Evolutionary conservation across 2,888 invertebrate genomes (phyloP).

Genomic region (Trachelus troglodyta): DNA sequence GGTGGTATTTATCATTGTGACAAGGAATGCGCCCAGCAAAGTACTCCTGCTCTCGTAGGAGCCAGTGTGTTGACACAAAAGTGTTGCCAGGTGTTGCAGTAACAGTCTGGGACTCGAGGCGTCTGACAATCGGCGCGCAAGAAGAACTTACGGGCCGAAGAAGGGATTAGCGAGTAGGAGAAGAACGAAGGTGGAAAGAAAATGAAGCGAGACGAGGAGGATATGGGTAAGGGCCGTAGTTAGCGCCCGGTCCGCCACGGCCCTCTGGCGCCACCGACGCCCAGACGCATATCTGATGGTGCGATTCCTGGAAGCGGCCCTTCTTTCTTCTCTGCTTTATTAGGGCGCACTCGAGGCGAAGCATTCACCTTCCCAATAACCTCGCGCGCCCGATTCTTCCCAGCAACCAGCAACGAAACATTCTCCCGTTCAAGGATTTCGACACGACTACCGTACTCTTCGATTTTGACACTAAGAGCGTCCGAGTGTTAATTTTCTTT

Average conservation of each 20-base stretch:
- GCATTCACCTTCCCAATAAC: constrained; percentile 53
- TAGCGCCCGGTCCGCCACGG: constrained; percentile 56
- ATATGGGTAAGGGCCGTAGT: constrained; percentile 42
- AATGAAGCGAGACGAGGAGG: constrained; percentile 43
- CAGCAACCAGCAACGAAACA: constrained; percentile 7
- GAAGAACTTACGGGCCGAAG: background rate
- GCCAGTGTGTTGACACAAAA: background rate
- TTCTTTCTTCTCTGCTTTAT: constrained; percentile 42
- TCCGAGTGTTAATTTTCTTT: background rate
- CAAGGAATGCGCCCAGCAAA: background rate
- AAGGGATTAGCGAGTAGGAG: background rate
- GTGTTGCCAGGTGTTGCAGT: constrained; percentile 1
- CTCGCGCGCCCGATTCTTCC: constrained; percentile 40
- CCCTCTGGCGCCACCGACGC: constrained; percentile 49
- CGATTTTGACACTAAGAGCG: background rate
- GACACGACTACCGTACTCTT: background rate
- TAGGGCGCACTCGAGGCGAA: constrained; percentile 26
- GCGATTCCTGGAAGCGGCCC: constrained; percentile 44
- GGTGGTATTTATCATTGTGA: constrained; percentile 6
- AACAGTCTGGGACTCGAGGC: constrained; percentile 18
- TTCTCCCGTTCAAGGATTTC: constrained; percentile 39
- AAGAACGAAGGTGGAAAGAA: constrained; percentile 40
- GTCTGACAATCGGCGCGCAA: background rate
- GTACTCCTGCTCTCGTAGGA: background rate
- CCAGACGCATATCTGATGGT: constrained; percentile 48